Conservation (phyloP, 92 coral and sea anemone species). For the Galaxea fascicularis region DNA sequence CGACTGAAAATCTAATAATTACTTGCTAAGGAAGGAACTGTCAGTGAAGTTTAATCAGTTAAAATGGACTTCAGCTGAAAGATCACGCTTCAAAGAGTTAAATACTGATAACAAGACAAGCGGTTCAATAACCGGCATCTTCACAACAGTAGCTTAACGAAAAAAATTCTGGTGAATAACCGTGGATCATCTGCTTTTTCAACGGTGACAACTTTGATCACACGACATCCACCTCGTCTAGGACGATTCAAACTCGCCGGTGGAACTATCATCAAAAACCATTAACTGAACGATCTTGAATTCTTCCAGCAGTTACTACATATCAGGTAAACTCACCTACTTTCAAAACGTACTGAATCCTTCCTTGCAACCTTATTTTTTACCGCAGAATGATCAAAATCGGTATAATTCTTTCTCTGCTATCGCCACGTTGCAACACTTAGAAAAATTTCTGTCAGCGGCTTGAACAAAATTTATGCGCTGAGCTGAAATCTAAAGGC, state of each 20-base stretch:
- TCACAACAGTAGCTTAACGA: not conserved
- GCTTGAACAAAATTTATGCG: conserved; percentile 9
- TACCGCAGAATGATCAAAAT: conserved; percentile 19
- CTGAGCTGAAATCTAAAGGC: not conserved
- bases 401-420: conserved; percentile 29
- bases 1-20: too few relatives aligned
- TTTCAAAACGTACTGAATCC: not conserved
- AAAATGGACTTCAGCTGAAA: not conserved
- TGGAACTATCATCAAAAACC: not conserved
- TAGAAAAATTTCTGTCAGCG: conserved; percentile 6
- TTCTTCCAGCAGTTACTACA: not conserved
- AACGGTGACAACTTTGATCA: not conserved
- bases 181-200: not conserved
- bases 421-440: conserved; percentile 52
- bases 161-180: not conserved
- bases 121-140: not conserved
- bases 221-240: not conserved
- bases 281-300: not conserved
- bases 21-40: too few relatives aligned
- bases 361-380: not conserved
- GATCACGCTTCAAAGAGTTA: not conserved
- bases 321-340: conserved; percentile 6
- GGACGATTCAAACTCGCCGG: not conserved
- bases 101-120: not conserved
- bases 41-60: too few relatives aligned